Base-by-base conservation (phyloP, 2,113 vertebrate species). In the Oncorhynchus nerka region DNA sequence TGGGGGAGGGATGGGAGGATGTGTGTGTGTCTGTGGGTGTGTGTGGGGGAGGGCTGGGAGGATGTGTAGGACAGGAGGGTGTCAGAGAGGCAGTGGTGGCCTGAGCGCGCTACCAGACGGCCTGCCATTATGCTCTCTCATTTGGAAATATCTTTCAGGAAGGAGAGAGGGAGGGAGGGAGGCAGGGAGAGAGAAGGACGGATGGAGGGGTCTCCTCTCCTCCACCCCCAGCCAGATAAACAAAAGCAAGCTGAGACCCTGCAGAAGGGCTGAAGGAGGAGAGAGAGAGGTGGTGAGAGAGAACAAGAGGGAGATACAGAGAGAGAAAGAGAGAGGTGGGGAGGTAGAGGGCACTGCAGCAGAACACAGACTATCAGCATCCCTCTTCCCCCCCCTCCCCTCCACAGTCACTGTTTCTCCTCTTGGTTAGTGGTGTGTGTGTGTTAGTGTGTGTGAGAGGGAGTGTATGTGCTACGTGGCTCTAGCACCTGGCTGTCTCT, bases 121-220 rank as follows among this genome's bases (percentile, higher is more conserved):
- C 45, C 32, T 1, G 77, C 67, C 75, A 77, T 74, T 66, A 51
- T 73, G 75, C 69, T 85, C 85, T 79, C 83, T 91, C 86, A 75
- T 85, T 87, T 88, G 83, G 89, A 92, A 92, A 92, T 84, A 81
- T 90, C 83, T 87, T 89, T 87, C 82, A 87, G 82, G 81, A 78
- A 79, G 77, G 79, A 78, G 77, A 45, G 80, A 79, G 74, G 65
- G 79, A 81, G 39, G 9, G 9, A 45, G 2, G 39, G 2, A 45
- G 39, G 39, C 9, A 45, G 39, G 9, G 39, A 45, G 39, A 45
- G 34, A 34, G 34, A 34, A 34, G 34, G 6, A 34, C 32, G 32
- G 75, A 61, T 67, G 71, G 68, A 45, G 64, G 75, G 76, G 80
- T 32, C 39, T 59, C 70, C 32, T 15, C 83, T 75, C 49, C 48